These are phyloP conservation scores for Nymphalis c-album DNA, from an alignment of 2,888 invertebrate genomes.

Conservation along the genomic window DNA sequence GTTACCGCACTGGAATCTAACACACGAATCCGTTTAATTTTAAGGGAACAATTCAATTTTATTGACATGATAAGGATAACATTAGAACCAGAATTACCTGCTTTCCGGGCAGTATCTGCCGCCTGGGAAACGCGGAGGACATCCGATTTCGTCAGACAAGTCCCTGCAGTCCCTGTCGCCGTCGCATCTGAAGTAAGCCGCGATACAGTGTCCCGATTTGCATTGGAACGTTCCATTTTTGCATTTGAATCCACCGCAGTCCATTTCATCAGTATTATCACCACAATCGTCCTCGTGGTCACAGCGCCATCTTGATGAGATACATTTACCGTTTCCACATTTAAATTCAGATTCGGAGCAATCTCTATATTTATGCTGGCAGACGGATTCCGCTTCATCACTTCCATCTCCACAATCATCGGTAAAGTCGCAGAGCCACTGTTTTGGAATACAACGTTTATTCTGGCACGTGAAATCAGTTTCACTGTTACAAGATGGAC, in stretches of 20 bases:
- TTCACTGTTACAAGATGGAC: constrained; percentile 92
- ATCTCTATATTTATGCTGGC: constrained; percentile 91
- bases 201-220: constrained; percentile 95
- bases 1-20: constrained; percentile 93
- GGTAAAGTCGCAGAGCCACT: constrained; percentile 98
- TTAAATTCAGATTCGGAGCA: constrained; percentile 97
- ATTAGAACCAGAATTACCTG: constrained; percentile 52
- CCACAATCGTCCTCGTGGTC: constrained; percentile 98
- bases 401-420: constrained; percentile 98
- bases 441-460: constrained; percentile 92
- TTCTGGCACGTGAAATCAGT: constrained; percentile 97
- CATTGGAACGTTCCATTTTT: constrained; percentile 96
- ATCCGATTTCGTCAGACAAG: constrained; percentile 93
- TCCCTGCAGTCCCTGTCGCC: constrained; percentile 94
- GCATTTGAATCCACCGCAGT: constrained; percentile 91
- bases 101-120: constrained; percentile 94
- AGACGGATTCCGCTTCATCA: constrained; percentile 91
- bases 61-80: not conserved
- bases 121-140: constrained; percentile 93
- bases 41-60: not conserved
- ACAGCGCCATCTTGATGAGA: constrained; percentile 95
- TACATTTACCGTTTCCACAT: constrained; percentile 93
- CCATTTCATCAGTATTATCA: constrained; percentile 94
- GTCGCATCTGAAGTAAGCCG: constrained; percentile 92
- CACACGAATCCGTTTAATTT: not conserved